phyloP scores from a whole-genome alignment of 2,888 invertebrate species.

The Hypercompe scribonia region DNA sequence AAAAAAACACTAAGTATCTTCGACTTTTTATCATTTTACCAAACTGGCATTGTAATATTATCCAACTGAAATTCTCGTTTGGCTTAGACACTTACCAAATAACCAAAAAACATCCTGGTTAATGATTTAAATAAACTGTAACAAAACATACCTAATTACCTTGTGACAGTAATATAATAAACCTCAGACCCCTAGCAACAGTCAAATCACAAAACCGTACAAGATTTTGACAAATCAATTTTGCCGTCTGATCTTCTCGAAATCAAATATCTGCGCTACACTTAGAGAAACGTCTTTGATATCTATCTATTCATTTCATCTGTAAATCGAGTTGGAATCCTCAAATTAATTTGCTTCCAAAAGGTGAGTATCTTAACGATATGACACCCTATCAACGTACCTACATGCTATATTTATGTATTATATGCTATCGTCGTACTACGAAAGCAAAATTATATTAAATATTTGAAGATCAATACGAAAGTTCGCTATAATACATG shows the following conservation, averaged over 20 bases:
- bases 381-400: constrained; percentile 1
- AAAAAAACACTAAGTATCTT: background rate
- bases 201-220: constrained; percentile 47
- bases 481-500: background rate
- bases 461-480: background rate
- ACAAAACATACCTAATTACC: constrained; percentile 4
- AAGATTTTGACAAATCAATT: constrained; percentile 58
- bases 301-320: constrained; percentile 61
- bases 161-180: constrained; percentile 24
- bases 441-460: background rate
- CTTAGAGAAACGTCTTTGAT: constrained; percentile 61
- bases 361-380: constrained; percentile 56
- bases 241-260: constrained; percentile 51
- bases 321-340: constrained; percentile 64
- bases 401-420: background rate
- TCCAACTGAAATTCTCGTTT: background rate
- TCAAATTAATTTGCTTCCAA: constrained; percentile 64
- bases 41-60: background rate
- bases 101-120: background rate
- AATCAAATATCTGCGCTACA: constrained; percentile 63
- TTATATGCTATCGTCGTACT: background rate
- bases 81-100: background rate
- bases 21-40: background rate
- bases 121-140: background rate
- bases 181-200: constrained; percentile 31